Evolutionary conservation across 2,888 invertebrate genomes (phyloP).

Genomic region (Watsonalla binaria): DNA sequence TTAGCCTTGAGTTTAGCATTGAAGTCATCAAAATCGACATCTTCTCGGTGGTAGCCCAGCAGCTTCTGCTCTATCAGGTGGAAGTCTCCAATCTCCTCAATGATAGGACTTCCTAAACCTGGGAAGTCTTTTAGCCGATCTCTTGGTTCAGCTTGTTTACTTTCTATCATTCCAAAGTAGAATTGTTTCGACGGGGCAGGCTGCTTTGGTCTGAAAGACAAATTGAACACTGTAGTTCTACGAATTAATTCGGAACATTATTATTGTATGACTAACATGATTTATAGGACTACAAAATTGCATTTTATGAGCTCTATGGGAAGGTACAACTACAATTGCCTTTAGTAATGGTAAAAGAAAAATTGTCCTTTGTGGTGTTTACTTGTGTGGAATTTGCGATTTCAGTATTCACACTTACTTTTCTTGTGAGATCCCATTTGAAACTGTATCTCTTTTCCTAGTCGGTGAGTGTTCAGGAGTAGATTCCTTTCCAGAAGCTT

Average conservation of each 20-base stretch:
- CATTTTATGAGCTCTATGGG: not conserved
- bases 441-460: constrained; percentile 46
- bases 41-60: constrained; percentile 63
- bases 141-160: constrained; percentile 47
- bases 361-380: no score
- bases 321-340: no score
- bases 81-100: constrained; percentile 68
- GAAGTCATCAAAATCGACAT: constrained; percentile 63
- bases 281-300: not conserved
- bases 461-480: constrained; percentile 80
- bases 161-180: constrained; percentile 88
- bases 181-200: constrained; percentile 76
- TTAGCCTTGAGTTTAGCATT: constrained; percentile 60
- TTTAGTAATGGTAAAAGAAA: no score
- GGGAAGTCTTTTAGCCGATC: constrained; percentile 68
- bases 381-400: not conserved
- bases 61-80: constrained; percentile 67
- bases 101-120: constrained; percentile 66
- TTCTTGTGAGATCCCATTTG: constrained; percentile 32
- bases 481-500: constrained; percentile 81
- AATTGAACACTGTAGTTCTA: constrained; percentile 1
- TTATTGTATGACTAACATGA: no score
- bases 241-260: not conserved
- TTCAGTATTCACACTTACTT: constrained; percentile 39
- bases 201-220: constrained; percentile 44